Percentiles rank a stretch among this genome's conserved stretches.
These are phyloP conservation scores for Merops nubicus DNA, from an alignment of 2,113 vertebrate species.

Conservation along the genomic window DNA sequence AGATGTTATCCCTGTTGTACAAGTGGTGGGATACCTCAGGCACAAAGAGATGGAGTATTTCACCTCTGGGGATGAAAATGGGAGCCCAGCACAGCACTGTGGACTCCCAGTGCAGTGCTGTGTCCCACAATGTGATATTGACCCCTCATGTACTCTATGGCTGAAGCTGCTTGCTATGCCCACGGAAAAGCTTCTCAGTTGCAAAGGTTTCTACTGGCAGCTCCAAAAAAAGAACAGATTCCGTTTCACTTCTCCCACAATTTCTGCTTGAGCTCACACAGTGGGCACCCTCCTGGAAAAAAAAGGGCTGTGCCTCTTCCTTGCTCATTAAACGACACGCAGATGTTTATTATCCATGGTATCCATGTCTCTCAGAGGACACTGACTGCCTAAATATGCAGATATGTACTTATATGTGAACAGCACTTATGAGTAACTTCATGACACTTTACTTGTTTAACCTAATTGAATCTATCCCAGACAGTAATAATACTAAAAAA, in stretches of 20 bases:
- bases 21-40: background rate
- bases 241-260: background rate
- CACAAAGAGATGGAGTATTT: background rate
- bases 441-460: constrained; percentile 21
- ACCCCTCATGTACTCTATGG: background rate
- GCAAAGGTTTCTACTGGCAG: background rate
- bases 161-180: background rate
- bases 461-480: constrained; percentile 25
- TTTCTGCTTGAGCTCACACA: background rate
- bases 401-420: background rate
- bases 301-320: background rate
- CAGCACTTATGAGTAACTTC: background rate
- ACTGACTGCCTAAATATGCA: background rate
- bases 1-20: background rate
- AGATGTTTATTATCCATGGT: background rate
- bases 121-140: background rate
- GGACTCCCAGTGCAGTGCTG: background rate
- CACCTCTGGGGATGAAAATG: background rate
- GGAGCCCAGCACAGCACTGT: background rate
- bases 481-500: background rate
- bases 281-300: background rate
- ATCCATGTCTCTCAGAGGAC: background rate
- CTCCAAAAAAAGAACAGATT: background rate
- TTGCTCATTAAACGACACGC: background rate
- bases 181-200: background rate